Percentiles rank a stretch among this genome's conserved stretches.
Conservation (phyloP, 1,140 invertebrate species). For the Papilio helenus region DNA sequence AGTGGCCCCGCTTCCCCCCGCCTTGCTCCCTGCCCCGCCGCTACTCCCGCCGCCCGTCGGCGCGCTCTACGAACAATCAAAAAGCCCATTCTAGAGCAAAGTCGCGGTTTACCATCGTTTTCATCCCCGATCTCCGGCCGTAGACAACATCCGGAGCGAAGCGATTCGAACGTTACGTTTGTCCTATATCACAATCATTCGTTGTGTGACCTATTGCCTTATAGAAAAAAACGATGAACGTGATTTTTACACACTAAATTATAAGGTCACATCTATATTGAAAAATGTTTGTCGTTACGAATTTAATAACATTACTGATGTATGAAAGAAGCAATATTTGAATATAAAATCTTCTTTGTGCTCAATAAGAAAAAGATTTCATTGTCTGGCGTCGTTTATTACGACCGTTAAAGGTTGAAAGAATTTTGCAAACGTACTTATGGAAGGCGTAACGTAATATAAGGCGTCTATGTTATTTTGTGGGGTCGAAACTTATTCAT, state of each 20-base stretch:
- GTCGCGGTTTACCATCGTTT: slow-evolving; percentile 72
- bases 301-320: background rate
- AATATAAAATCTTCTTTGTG: background rate
- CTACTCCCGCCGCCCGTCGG: slow-evolving; percentile 40
- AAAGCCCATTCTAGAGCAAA: slow-evolving; percentile 74
- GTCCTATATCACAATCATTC: background rate
- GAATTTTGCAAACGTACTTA: slow-evolving; percentile 73
- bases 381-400: slow-evolving; percentile 4
- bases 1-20: slow-evolving; percentile 53
- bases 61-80: slow-evolving; percentile 68
- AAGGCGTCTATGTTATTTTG: slow-evolving; percentile 80
- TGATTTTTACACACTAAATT: background rate
- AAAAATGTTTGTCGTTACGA: background rate
- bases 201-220: background rate
- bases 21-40: slow-evolving; percentile 25
- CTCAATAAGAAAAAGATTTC: background rate
- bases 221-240: background rate
- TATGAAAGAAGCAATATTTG: background rate
- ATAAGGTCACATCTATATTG: background rate
- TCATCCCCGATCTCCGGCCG: slow-evolving; percentile 70
- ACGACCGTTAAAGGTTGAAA: slow-evolving; percentile 45
- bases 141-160: slow-evolving; percentile 58
- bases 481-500: slow-evolving; percentile 82
- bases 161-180: background rate
- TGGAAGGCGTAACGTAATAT: slow-evolving; percentile 73